Percentiles rank a stretch among this genome's conserved stretches.
phyloP scores from a whole-genome alignment of 2,113 vertebrate genomes.

The Clarias gariepinus region DNA sequence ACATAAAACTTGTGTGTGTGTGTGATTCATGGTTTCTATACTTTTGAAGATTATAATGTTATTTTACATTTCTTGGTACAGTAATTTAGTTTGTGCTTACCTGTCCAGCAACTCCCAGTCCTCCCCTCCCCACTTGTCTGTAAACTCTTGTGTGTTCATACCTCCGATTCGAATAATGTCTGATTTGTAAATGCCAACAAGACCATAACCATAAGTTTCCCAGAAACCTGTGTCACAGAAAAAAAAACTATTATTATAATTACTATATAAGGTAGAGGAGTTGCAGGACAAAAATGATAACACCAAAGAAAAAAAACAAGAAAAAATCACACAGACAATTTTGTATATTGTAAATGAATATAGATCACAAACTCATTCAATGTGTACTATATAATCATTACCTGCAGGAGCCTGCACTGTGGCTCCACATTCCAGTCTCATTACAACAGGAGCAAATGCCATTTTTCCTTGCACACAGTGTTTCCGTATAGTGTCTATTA shows the following conservation, averaged over 20 bases:
- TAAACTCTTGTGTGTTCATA: constrained; percentile 47
- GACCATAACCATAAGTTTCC: constrained; percentile 40
- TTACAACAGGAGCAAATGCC: constrained; percentile 81
- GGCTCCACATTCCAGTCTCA: constrained; percentile 79
- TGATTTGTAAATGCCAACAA: constrained; percentile 45
- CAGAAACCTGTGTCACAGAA: constrained; percentile 35
- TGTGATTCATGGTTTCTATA: not conserved
- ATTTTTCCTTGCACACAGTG: constrained; percentile 83
- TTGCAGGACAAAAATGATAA: not conserved
- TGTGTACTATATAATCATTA: not conserved
- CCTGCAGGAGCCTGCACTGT: constrained; percentile 68
- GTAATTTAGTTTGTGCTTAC: not conserved
- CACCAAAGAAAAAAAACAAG: not conserved
- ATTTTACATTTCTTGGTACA: not conserved
- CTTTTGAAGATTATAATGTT: not conserved
- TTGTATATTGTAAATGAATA: not conserved
- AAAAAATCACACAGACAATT: not conserved
- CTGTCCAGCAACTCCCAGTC: constrained; percentile 53
- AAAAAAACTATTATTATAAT: not conserved
- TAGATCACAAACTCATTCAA: not conserved
- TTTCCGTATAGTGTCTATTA: constrained; percentile 78
- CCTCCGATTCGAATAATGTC: constrained; percentile 43
- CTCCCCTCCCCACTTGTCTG: constrained; percentile 46
- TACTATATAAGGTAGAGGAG: not conserved
- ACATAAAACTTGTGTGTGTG: not conserved